Conservation (phyloP, 2,888 invertebrate genomes). For the Leucophenga montana region DNA sequence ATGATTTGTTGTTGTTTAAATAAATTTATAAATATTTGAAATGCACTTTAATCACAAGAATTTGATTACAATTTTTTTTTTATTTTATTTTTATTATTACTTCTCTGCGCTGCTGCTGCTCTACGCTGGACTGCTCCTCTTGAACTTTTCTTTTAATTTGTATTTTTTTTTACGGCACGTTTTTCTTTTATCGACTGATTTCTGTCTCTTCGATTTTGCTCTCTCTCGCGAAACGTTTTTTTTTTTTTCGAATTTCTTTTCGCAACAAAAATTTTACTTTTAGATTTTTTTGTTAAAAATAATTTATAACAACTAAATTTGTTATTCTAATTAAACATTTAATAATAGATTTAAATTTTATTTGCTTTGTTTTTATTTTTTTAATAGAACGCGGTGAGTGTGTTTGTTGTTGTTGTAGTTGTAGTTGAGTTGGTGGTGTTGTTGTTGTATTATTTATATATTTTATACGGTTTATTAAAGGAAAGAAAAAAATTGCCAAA, state of each 20-base stretch:
- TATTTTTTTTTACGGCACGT: conserved; percentile 32
- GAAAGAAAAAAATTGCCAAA: too few relatives aligned
- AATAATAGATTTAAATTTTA: conserved; percentile 24
- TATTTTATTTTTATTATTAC: conserved; percentile 11
- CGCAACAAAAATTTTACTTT: conserved; percentile 62
- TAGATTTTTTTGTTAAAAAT: conserved; percentile 54
- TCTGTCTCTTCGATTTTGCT: conserved; percentile 18
- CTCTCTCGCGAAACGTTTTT: conserved; percentile 19
- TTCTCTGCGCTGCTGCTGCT: conserved; percentile 42
- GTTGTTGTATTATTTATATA: background rate
- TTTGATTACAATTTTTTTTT: conserved; percentile 47
- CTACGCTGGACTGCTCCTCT: conserved; percentile 16
- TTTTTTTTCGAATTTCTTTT: conserved; percentile 39
- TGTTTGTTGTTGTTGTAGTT: conserved; percentile 2
- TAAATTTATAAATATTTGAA: conserved; percentile 54
- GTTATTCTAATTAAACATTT: conserved; percentile 66
- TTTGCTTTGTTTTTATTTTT: conserved; percentile 33
- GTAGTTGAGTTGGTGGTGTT: conserved; percentile 39
- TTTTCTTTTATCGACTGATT: conserved; percentile 32
- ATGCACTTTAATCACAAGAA: conserved; percentile 68
- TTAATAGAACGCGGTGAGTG: conserved; percentile 18
- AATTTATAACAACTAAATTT: conserved; percentile 60
- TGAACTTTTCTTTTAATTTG: conserved; percentile 28
- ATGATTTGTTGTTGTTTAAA: conserved; percentile 29
- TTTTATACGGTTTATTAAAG: too few relatives aligned